Evolutionary conservation across 2,888 invertebrate species (phyloP).

Genomic region (Xiphydria camelus): DNA sequence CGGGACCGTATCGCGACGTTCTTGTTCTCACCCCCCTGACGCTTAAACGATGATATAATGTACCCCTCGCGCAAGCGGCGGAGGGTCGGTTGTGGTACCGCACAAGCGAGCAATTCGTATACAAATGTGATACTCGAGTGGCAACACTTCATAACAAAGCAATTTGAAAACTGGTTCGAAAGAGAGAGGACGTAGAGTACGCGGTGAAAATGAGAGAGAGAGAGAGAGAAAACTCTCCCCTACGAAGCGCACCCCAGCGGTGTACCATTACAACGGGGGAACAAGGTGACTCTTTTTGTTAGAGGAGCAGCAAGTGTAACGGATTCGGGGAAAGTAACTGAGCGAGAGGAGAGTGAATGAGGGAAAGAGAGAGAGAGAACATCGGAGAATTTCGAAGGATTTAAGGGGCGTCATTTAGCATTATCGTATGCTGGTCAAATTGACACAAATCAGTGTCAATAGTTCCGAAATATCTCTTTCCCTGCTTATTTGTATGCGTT

Average conservation of each 20-base stretch:
- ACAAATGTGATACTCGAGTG: slow-evolving; percentile 49
- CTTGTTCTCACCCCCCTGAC: neutral
- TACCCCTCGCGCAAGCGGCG: slow-evolving; percentile 25
- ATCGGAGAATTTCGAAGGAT: too few relatives aligned
- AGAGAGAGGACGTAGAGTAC: too few relatives aligned
- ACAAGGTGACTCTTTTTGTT: slow-evolving; percentile 36
- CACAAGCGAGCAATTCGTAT: slow-evolving; percentile 50
- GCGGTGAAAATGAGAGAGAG: too few relatives aligned
- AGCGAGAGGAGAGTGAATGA: too few relatives aligned
- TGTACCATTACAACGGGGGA: slow-evolving; percentile 28
- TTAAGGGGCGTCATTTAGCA: too few relatives aligned
- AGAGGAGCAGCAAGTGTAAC: slow-evolving; percentile 48
- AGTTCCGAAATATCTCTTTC: too few relatives aligned
- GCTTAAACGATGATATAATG: slow-evolving; percentile 42
- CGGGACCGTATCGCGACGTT: too few relatives aligned
- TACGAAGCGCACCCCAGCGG: slow-evolving; percentile 25
- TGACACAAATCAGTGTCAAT: too few relatives aligned
- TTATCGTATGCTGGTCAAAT: too few relatives aligned
- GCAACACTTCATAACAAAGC: slow-evolving; percentile 49
- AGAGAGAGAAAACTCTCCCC: too few relatives aligned
- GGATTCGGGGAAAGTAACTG: slow-evolving; percentile 34
- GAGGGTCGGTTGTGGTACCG: slow-evolving; percentile 30
- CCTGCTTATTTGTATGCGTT: too few relatives aligned
- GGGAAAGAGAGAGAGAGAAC: too few relatives aligned
- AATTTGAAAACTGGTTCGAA: slow-evolving; percentile 45